Conservation (phyloP, 2,113 vertebrate genomes). For the Pandion haliaetus region DNA sequence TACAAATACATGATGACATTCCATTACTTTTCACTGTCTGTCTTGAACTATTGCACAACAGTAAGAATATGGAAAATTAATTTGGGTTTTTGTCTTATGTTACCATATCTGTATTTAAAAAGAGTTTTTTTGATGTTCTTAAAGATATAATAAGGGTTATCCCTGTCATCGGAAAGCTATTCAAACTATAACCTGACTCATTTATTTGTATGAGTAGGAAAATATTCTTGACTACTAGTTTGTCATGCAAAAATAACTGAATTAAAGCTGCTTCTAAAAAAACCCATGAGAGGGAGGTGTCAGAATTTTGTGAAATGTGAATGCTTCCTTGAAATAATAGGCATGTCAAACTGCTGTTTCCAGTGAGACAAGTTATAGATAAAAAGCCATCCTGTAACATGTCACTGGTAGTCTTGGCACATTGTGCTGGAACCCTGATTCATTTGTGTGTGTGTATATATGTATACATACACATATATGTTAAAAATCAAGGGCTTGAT, state of each 20-base stretch:
- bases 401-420: not conserved
- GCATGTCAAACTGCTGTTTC: not conserved
- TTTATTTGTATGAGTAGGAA: slow-evolving; percentile 29
- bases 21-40: not conserved
- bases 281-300: not conserved
- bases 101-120: not conserved
- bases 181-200: slow-evolving; percentile 20
- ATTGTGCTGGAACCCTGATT: not conserved
- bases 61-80: not conserved
- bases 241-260: not conserved
- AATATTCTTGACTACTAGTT: slow-evolving; percentile 2
- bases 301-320: not conserved
- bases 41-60: not conserved
- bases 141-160: not conserved
- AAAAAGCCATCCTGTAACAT: not conserved
- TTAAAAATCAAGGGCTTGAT: not conserved
- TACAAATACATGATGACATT: not conserved
- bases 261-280: not conserved
- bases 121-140: not conserved
- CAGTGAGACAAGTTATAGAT: not conserved
- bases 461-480: too few species aligned
- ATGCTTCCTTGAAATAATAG: not conserved
- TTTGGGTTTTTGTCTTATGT: not conserved
- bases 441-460: not conserved
- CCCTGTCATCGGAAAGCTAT: not conserved